phyloP scores from a whole-genome alignment of 2,888 invertebrate species.

The Latrodectus hesperus region DNA sequence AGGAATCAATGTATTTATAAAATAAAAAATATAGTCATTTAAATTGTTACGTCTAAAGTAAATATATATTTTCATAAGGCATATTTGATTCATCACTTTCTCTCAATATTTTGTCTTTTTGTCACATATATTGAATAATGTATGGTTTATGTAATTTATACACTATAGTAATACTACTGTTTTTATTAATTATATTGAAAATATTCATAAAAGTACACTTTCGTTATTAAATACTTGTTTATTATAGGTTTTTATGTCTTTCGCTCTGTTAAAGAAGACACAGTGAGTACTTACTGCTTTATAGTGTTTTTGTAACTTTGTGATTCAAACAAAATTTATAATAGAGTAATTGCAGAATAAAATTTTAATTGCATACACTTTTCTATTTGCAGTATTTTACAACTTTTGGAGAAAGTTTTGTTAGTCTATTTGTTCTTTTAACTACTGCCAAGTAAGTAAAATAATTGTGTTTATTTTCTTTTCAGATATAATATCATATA shows the following conservation, averaged over 20 bases:
- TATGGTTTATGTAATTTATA: no score
- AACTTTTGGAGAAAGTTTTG: constrained; percentile 87
- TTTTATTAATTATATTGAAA: no score
- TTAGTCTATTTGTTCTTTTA: constrained; percentile 90
- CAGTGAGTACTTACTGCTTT: constrained; percentile 74
- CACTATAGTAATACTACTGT: no score
- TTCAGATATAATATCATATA: background rate
- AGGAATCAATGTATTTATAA: no score
- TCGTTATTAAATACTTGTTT: background rate
- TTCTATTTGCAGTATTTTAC: constrained; percentile 80
- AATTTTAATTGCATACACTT: background rate
- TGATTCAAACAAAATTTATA: background rate
- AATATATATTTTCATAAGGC: no score
- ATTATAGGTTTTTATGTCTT: constrained; percentile 84
- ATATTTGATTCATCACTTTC: no score
- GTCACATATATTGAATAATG: no score
- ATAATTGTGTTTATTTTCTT: background rate
- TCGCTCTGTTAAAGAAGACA: constrained; percentile 82
- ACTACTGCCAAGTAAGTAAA: constrained; percentile 90
- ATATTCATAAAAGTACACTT: no score
- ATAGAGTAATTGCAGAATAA: background rate
- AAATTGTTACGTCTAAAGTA: no score
- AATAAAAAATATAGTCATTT: no score
- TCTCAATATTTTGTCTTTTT: no score
- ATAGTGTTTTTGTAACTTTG: background rate